These are phyloP conservation scores for Lutjanus argentimaculatus DNA, from an alignment of 2,797 vertebrate species.

Conservation along the genomic window DNA sequence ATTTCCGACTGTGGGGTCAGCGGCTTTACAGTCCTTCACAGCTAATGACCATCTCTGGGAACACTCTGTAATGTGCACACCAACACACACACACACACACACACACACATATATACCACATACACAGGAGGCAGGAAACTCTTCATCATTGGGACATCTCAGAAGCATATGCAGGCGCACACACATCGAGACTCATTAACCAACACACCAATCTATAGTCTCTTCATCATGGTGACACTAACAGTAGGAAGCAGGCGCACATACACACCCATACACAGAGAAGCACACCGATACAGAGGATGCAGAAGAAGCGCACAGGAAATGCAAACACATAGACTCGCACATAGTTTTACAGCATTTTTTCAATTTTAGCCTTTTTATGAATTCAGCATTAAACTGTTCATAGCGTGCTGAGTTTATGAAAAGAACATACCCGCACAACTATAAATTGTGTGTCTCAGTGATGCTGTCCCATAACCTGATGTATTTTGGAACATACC, in stretches of 20 bases:
- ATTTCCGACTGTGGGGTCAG: constrained; percentile 70
- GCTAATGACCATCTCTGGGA: constrained; percentile 76
- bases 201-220: constrained; percentile 61
- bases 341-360: not conserved
- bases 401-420: not conserved
- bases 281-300: constrained; percentile 17
- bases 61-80: constrained; percentile 37
- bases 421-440: not conserved
- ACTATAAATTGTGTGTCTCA: not conserved
- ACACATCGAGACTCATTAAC: constrained; percentile 69
- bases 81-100: constrained; percentile 23
- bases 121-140: constrained; percentile 29
- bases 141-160: constrained; percentile 70
- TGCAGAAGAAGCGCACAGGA: not conserved
- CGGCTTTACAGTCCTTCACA: constrained; percentile 62
- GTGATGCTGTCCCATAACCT: not conserved
- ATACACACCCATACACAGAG: constrained; percentile 20
- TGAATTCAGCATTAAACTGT: not conserved
- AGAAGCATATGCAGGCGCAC: constrained; percentile 56
- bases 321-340: constrained; percentile 8
- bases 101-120: constrained; percentile 33
- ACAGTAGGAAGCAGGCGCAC: constrained; percentile 40
- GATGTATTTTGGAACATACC: not conserved
- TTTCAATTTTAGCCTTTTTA: not conserved
- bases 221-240: constrained; percentile 75